Evolutionary conservation across 92 coral and sea anemone genomes (phyloP), one percentile per base, ranked within the genome.

Genomic region (Palythoa grandiflora): DNA sequence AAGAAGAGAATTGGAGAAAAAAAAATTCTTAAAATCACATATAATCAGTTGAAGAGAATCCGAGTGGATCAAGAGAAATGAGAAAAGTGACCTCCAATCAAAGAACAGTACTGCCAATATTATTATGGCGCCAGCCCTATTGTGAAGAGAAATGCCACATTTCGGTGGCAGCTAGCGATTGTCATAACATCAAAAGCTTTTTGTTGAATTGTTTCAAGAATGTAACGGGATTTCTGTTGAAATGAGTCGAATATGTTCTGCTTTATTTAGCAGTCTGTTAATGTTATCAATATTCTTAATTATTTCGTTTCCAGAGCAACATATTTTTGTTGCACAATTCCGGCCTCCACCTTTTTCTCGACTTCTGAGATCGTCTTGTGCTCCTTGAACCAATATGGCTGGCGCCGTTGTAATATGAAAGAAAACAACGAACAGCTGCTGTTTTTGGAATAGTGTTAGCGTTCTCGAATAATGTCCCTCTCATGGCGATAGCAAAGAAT

Each of bases 41-140:
- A 9, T 15, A 11, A 21, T 35, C 53, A 17, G 20, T 3, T 0
- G 28, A 66, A 81, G 55, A 81, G 44, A 44, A 81, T 21, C 57
- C 66, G 86, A 40, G 36, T 48, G 73, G 50, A 44, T 44, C 50
- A 80, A n/a, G 9, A 15, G 39, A 13, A 68, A 20, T 38, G 53
- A 65, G 40, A 38, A 28, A 13, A 44, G 21, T 63, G 9, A 65
- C 47, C 19, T 13, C 5, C 66, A 21, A 47, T 6, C 75, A 66
- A 63, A 13, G 16, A 51, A 14, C 6, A 36, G 15, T 12, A 3
- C 57, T 12, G 60, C n/a, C 28, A 28, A 28, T 44, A 3, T 66
- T 65, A 65, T n/a, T 48, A 35, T 20, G 75, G 85, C 85, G 85
- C 85, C 85, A 68, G 85, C 85, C 85, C 65, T 37, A 19, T 81